A percentile compares a stretch with the other conserved stretches of the same genome.
phyloP scores from a whole-genome alignment of 1,140 invertebrate species.

The Drosophila suzukii region DNA sequence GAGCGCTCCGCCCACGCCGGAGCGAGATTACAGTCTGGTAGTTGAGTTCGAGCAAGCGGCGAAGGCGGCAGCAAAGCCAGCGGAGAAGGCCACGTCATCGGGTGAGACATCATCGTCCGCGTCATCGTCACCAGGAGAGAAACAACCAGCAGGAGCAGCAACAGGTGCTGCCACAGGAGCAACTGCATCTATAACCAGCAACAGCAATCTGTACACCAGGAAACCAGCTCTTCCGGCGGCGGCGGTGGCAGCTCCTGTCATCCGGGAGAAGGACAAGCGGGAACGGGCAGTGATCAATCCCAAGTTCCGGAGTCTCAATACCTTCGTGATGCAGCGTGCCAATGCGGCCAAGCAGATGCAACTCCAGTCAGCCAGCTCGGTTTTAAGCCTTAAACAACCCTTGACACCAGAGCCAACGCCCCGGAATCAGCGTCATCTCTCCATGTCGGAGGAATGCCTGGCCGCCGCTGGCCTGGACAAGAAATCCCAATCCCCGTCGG shows the following conservation, averaged over 20 bases:
- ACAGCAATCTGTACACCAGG: conserved; percentile 85
- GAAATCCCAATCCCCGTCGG: conserved; percentile 54
- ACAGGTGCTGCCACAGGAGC: conserved; percentile 51
- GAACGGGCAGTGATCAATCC: conserved; percentile 89
- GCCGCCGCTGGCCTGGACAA: conserved; percentile 78
- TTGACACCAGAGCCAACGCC: conserved; percentile 87
- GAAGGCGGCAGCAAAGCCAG: conserved; percentile 41
- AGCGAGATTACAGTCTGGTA: conserved; percentile 77
- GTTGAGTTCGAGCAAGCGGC: conserved; percentile 74
- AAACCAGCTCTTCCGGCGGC: conserved; percentile 86
- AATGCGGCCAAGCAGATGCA: conserved; percentile 79
- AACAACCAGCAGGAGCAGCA: neutral
- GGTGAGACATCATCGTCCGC: conserved; percentile 14
- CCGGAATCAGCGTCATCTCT: conserved; percentile 86
- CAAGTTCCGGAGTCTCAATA: conserved; percentile 86
- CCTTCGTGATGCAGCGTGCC: conserved; percentile 76
- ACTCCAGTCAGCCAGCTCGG: conserved; percentile 69
- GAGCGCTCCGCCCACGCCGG: conserved; percentile 79
- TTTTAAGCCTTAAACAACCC: conserved; percentile 74
- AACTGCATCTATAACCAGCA: conserved; percentile 59
- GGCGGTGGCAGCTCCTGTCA: conserved; percentile 88
- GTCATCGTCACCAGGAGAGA: neutral
- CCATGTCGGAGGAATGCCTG: conserved; percentile 90
- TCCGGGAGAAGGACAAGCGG: conserved; percentile 90
- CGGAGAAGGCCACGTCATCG: conserved; percentile 32